Base-by-base conservation (phyloP, 2,888 invertebrate genomes). In the Koerneria pararmatus region DNA sequence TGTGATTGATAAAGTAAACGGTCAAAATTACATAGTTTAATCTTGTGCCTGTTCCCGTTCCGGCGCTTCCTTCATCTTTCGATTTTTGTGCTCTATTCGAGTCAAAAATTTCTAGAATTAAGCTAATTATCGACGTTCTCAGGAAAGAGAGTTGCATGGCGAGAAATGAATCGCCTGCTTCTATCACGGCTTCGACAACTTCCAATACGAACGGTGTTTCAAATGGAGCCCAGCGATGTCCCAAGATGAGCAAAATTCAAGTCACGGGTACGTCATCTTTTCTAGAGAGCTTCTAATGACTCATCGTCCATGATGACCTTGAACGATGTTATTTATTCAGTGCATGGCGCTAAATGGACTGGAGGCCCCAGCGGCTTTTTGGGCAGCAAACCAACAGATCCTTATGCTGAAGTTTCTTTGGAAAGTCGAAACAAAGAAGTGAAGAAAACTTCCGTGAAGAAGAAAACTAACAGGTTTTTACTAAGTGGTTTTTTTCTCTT, bases 371-470 rank as follows among this genome's bases (percentile, higher is more conserved):
- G 77, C 5, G 74, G 77, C 3, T 65, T 78, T 24, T 65, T 77
- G 34, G 61, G 65, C 29, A 71, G 74, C 22, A 77, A 80, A 53
- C 65, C 73, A 11, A 74, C 78, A 24, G 80, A 81, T 66, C 72
- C 73, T n/a, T 83, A 82, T 71, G 75, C 77, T 11, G 83, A 83
- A 68, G 53, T 80, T 29, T 64, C 69, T 6, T 75, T 78, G 15
- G 83, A 83, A 49, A 62, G 68, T 19, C 70, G 69, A 32, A 65
- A 72, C 1, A 63, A 62, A 8, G 66, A 72, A 31, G 62, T 72
- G 4, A 78, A 77, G 64, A 74, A 73, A 59, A 81, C 83, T 31
- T 63, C 71, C 6, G 71, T 76, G 1, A 80, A 81, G 69, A 83
- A 82, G 73, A 79, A 78, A 69, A 79, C 78, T 15, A 69, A 63